Base-by-base conservation (phyloP, 2,797 vertebrate species). In the Capromys pilorides region DNA sequence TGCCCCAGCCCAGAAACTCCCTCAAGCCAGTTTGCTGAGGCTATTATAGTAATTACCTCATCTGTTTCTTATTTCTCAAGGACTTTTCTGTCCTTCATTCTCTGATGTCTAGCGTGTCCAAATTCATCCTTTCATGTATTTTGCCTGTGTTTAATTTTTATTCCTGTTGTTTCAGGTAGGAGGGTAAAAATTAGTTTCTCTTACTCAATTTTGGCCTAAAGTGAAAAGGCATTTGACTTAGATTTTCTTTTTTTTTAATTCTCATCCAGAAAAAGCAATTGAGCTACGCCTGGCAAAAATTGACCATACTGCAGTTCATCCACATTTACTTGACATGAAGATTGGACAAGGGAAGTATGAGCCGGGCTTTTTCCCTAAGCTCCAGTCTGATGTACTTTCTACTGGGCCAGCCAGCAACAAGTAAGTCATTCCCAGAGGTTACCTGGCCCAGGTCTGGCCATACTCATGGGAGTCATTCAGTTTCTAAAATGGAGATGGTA, bases 271-370 rank as follows among this genome's bases (percentile, higher is more conserved):
- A 97, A 99, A 99, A 98, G 99, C 99, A 96, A 99, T 99, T 88
- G 99, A 99, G 97, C 98, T 99, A 98, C 98, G 99, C 69, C 98
- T 99, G 81, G 97, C 98, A 91, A 99, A 99, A 98, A 99, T 99
- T 51, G 99, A 99, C 97, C 99, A 99, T 98, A 99, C 99, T 6
- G 99, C 99, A 18, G 98, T 99, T 94, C 99, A 99, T 92, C 99
- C 99, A 22, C 99, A 99, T 97, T 98, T 99, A 94, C 98, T 99
- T 98, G 99, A 99, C 98, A 99, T 99, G 99, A 99, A 99, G 98
- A 99, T 99, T 41, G 99, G 99, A 69, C 99, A 99, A 98, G 99
- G 99, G 7, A 99, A 99, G 90, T 99, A 99, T 0, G 99, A 99
- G 97, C 99, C 99, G 19, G 99, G 99, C 92, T 99, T 99, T 98